Evolutionary conservation across 92 coral and sea anemone genomes (phyloP).

Genomic region (Epizoanthus scotinus): DNA sequence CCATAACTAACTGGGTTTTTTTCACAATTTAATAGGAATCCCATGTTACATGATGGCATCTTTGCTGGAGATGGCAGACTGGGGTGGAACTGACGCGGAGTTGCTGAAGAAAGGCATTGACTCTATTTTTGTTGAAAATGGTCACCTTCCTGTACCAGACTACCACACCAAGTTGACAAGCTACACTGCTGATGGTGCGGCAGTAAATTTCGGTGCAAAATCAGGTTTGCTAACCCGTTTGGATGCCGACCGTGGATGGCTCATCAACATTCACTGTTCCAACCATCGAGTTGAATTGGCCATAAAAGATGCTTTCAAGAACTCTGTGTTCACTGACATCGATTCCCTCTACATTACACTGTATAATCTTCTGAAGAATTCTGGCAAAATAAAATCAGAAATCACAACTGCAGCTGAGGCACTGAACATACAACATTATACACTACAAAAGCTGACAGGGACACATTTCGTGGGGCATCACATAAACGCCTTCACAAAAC

Average conservation of each 20-base stretch:
- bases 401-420: conserved; percentile 26
- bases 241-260: conserved; percentile 11
- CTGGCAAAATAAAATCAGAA: conserved; percentile 18
- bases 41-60: conserved; percentile 41
- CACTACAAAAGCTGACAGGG: conserved; percentile 14
- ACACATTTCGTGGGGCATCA: conserved; percentile 9
- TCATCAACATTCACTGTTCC: conserved; percentile 22
- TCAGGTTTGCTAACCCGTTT: conserved; percentile 30
- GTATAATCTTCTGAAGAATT: conserved; percentile 11
- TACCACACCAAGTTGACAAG: conserved; percentile 23
- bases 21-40: not conserved
- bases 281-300: no score
- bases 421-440: conserved; percentile 29
- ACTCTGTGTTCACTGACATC: conserved; percentile 1
- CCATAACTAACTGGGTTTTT: not conserved
- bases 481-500: not conserved
- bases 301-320: no score
- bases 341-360: conserved; percentile 15
- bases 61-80: conserved; percentile 34
- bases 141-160: not conserved
- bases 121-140: not conserved
- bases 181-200: conserved; percentile 26
- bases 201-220: conserved; percentile 21
- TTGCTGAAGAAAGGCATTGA: conserved; percentile 1
- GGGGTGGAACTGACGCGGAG: conserved; percentile 23